phyloP scores from a whole-genome alignment of 2,113 vertebrate species.

The Peromyscus leucopus region DNA sequence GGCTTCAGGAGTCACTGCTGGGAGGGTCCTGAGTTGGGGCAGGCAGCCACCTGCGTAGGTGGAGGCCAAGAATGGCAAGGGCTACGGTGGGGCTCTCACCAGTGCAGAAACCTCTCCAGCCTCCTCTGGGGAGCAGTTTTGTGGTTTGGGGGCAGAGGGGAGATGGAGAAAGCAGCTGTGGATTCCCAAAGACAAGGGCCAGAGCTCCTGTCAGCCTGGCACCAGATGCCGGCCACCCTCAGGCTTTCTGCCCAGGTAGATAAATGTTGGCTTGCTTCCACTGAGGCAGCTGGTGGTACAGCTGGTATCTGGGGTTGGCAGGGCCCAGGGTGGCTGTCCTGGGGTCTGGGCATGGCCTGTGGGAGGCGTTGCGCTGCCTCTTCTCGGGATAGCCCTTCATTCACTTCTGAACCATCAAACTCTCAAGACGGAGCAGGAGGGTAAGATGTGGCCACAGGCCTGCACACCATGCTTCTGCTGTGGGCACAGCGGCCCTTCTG shows the following conservation, averaged over 20 bases:
- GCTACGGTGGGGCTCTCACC: neutral
- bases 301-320: neutral
- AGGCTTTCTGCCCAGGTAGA: neutral
- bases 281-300: neutral
- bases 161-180: neutral
- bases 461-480: neutral
- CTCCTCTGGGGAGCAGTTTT: neutral
- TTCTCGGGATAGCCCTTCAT: constrained; percentile 53
- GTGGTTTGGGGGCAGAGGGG: neutral
- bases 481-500: neutral
- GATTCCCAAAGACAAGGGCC: neutral
- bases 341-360: neutral
- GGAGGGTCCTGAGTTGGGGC: constrained; percentile 29
- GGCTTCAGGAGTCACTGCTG: constrained; percentile 50
- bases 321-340: neutral
- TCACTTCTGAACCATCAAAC: constrained; percentile 28
- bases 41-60: neutral
- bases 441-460: neutral
- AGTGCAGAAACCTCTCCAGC: neutral
- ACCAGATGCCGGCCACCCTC: neutral
- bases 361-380: constrained; percentile 59
- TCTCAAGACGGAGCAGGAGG: neutral
- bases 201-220: neutral
- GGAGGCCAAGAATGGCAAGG: neutral
- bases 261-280: neutral